These are phyloP conservation scores for Promerops cafer DNA, from an alignment of 2,113 vertebrate species.

Conservation along the genomic window DNA sequence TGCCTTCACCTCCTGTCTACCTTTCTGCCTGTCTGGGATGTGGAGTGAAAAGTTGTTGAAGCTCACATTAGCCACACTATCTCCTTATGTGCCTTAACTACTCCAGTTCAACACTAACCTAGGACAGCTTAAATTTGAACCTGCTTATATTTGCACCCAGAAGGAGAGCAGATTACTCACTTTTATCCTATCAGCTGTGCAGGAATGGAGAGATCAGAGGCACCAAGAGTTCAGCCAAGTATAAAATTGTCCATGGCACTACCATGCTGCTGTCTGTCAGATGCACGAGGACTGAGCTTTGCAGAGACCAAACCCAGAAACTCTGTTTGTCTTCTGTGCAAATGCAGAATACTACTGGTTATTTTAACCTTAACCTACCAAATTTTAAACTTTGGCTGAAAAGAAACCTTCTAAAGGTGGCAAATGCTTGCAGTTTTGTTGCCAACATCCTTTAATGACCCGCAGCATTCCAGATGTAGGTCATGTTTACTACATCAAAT, in stretches of 20 bases:
- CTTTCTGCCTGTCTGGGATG: background rate
- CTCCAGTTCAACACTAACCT: background rate
- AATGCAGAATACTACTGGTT: background rate
- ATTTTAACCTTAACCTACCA: background rate
- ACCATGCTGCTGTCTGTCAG: background rate
- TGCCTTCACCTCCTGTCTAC: background rate
- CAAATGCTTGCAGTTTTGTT: background rate
- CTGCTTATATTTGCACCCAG: background rate
- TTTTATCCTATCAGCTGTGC: background rate
- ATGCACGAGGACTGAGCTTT: background rate
- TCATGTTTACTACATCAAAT: background rate
- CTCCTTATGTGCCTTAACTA: background rate
- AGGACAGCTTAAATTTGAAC: background rate
- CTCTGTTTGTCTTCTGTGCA: background rate
- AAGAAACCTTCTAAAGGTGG: background rate
- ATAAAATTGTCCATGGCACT: background rate
- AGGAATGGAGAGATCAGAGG: background rate
- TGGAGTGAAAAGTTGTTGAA: background rate
- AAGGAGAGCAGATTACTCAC: background rate
- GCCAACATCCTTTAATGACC: background rate
- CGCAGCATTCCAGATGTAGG: background rate
- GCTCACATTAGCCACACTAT: background rate
- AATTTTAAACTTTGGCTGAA: background rate
- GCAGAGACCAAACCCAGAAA: background rate
- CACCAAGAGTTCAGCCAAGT: background rate